These are phyloP conservation scores for Rhombomys opimus DNA, from an alignment of 2,113 vertebrate species.

Conservation along the genomic window DNA sequence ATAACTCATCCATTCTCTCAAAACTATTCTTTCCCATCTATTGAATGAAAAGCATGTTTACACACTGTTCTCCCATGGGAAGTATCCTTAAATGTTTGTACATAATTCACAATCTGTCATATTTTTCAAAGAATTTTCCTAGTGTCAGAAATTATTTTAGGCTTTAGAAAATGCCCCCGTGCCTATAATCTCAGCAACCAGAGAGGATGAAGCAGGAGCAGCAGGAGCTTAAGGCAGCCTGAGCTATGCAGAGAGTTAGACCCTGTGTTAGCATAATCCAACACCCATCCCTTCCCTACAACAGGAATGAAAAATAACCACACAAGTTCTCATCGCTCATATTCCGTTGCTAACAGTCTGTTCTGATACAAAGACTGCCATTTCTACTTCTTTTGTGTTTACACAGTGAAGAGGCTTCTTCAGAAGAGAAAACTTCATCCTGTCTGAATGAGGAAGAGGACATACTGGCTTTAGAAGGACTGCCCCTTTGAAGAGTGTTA, in stretches of 20 bases:
- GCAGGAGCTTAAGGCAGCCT: background rate
- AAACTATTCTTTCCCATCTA: background rate
- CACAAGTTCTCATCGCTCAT: background rate
- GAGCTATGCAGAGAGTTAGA: background rate
- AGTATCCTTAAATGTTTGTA: background rate
- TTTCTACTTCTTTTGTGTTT: background rate
- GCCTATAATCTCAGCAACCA: background rate
- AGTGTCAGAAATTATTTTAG: background rate
- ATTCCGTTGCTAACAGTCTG: background rate
- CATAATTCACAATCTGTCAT: background rate
- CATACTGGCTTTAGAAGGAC: background rate
- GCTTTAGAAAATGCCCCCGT: background rate
- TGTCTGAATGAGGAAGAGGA: background rate
- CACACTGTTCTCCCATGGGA: background rate
- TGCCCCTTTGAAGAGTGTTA: background rate
- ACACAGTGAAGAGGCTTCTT: background rate
- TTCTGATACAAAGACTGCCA: background rate
- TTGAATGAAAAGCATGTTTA: background rate
- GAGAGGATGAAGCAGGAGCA: background rate
- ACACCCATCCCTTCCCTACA: background rate
- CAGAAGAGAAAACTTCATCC: background rate
- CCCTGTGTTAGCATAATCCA: background rate
- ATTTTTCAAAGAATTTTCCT: background rate
- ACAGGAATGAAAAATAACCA: background rate
- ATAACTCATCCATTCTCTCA: background rate